A percentile compares a stretch with the other conserved stretches of the same genome.
These are phyloP conservation scores for Drosophila phalerata DNA, from an alignment of 2,888 invertebrate species.

Conservation along the genomic window DNA sequence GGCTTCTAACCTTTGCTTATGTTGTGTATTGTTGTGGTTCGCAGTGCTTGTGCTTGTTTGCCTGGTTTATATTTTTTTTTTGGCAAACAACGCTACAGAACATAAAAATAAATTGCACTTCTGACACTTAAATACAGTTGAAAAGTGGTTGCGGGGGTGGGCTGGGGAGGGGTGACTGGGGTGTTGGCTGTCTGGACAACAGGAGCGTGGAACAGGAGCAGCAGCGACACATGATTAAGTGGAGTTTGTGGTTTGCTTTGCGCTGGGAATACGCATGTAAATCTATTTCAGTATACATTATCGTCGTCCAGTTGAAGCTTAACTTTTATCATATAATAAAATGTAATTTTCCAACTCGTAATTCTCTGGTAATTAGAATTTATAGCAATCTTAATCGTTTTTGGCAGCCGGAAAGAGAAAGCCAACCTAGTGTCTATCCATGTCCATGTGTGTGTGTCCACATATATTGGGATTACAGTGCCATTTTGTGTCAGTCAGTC, in stretches of 20 bases:
- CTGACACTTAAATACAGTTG: constrained; percentile 78
- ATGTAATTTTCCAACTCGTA: constrained; percentile 82
- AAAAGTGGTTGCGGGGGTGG: constrained; percentile 43
- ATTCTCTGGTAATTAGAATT: constrained; percentile 81
- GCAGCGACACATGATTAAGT: constrained; percentile 77
- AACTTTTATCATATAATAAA: constrained; percentile 82
- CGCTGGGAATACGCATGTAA: constrained; percentile 77
- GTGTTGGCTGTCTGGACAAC: constrained; percentile 15
- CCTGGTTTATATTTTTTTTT: constrained; percentile 42
- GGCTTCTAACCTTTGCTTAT: constrained; percentile 62
- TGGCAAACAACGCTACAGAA: constrained; percentile 69
- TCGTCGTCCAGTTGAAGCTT: constrained; percentile 81
- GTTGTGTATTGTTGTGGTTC: constrained; percentile 62
- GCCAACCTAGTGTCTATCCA: background rate
- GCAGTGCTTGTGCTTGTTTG: constrained; percentile 44
- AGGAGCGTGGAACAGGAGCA: constrained; percentile 4
- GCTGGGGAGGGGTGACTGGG: constrained; percentile 1
- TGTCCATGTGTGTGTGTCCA: constrained; percentile 2
- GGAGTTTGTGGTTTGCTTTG: constrained; percentile 76
- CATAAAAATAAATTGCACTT: constrained; percentile 81
- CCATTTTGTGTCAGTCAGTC: constrained; percentile 11
- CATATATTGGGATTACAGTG: constrained; percentile 18
- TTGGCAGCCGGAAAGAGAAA: constrained; percentile 57
- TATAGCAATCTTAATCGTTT: constrained; percentile 79
- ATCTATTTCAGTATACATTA: constrained; percentile 79